A percentile compares a stretch with the other conserved stretches of the same genome.
These are phyloP conservation scores for Pollachius pollachius DNA, from an alignment of 2,113 vertebrate species.

Conservation along the genomic window DNA sequence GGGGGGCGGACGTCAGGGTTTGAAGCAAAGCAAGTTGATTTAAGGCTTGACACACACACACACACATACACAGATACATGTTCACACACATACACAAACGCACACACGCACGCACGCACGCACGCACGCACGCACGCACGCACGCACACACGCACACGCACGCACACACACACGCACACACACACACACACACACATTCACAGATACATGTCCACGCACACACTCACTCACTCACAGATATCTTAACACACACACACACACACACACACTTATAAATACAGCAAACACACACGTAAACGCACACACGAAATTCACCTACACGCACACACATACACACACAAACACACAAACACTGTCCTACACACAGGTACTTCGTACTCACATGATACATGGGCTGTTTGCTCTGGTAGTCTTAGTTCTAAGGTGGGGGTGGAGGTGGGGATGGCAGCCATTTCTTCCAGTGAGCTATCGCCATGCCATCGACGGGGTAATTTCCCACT, in stretches of 20 bases:
- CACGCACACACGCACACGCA: not conserved
- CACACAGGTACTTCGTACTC: too few species aligned
- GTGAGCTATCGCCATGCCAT: slow-evolving; percentile 55
- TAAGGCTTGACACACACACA: not conserved
- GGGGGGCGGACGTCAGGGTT: not conserved
- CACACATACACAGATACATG: too few species aligned
- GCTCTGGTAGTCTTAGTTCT: too few species aligned
- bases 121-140: not conserved
- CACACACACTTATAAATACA: not conserved
- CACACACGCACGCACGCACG: not conserved
- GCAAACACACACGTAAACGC: too few species aligned
- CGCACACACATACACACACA: too few species aligned
- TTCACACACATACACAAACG: not conserved
- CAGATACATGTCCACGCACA: too few species aligned
- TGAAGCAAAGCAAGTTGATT: slow-evolving; percentile 38
- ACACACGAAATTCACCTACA: too few species aligned
- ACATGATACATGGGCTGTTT: too few species aligned
- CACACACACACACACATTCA: too few species aligned
- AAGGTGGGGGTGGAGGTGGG: slow-evolving; percentile 29
- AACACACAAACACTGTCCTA: too few species aligned
- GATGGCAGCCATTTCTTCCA: slow-evolving; percentile 51
- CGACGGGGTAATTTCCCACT: slow-evolving; percentile 37
- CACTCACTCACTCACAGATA: too few species aligned
- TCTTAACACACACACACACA: not conserved
- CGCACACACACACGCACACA: too few species aligned